Evolutionary conservation across 2,113 vertebrate genomes (phyloP).

Genomic region (Onychostoma macrolepis): DNA sequence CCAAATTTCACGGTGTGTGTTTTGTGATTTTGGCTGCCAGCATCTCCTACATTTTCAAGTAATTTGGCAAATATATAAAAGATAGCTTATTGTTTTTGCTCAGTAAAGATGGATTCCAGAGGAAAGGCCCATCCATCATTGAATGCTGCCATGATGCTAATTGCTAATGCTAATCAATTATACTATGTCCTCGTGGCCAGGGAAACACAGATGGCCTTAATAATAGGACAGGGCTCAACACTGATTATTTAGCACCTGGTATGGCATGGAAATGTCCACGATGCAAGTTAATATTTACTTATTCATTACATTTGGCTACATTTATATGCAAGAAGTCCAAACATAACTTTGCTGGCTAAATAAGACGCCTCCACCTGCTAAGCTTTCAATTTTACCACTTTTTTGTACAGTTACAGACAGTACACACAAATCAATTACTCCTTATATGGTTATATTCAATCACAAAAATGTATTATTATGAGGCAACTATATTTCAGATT

Average conservation of each 20-base stretch:
- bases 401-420: conserved; percentile 67
- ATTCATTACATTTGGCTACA: conserved; percentile 76
- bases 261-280: conserved; percentile 76
- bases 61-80: conserved; percentile 85
- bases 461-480: conserved; percentile 63
- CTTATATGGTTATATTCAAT: conserved; percentile 61
- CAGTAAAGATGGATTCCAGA: conserved; percentile 77
- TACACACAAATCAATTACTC: conserved; percentile 64
- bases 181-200: conserved; percentile 59
- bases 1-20: conserved; percentile 57
- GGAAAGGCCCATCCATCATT: conserved; percentile 62
- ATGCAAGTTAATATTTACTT: conserved; percentile 70
- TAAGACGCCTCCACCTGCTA: conserved; percentile 40
- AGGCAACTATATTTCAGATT: conserved; percentile 61
- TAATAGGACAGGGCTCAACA: conserved; percentile 74
- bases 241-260: conserved; percentile 81
- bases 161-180: conserved; percentile 54
- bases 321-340: conserved; percentile 60
- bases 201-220: conserved; percentile 49
- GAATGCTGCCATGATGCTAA: conserved; percentile 57
- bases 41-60: conserved; percentile 82
- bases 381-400: conserved; percentile 41
- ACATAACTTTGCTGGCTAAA: conserved; percentile 44
- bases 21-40: conserved; percentile 78
- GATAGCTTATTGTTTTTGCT: conserved; percentile 81